Conservation (phyloP, 1,140 invertebrate genomes). For the Elymnias hypermnestra region DNA sequence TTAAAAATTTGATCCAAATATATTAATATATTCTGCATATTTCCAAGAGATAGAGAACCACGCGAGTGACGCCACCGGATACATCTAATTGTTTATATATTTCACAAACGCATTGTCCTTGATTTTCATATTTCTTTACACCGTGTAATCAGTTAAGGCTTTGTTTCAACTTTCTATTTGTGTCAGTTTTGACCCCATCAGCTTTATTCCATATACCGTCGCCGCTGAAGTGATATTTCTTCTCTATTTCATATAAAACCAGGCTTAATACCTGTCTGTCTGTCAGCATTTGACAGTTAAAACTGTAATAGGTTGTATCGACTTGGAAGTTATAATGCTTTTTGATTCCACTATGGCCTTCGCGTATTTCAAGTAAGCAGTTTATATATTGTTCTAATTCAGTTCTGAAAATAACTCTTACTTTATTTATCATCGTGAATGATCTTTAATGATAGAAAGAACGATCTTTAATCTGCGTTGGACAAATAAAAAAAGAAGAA, state of each 20-base stretch:
- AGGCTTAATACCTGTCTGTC: constrained; percentile 59
- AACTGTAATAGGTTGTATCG: constrained; percentile 32
- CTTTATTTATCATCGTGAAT: too few species aligned
- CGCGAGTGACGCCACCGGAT: background rate
- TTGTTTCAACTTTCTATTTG: constrained; percentile 13
- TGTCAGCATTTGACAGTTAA: constrained; percentile 34
- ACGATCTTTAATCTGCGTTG: too few species aligned
- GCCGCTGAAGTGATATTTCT: constrained; percentile 63
- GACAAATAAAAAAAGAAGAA: too few species aligned
- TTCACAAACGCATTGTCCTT: background rate
- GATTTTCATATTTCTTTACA: too few species aligned
- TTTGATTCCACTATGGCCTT: background rate
- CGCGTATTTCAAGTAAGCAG: constrained; percentile 29
- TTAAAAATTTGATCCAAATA: too few species aligned
- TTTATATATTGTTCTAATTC: constrained; percentile 43
- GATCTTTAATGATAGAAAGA: too few species aligned
- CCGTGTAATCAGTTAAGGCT: constrained; percentile 2
- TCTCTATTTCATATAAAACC: constrained; percentile 62
- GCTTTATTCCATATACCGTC: constrained; percentile 55
- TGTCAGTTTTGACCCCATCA: constrained; percentile 27
- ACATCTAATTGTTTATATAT: background rate
- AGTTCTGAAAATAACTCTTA: constrained; percentile 25
- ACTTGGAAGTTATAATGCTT: constrained; percentile 20
- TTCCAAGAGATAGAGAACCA: too few species aligned
- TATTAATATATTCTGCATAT: too few species aligned